These are phyloP conservation scores for Drosophila nikananu DNA, from an alignment of 1,140 invertebrate species.

Conservation along the genomic window DNA sequence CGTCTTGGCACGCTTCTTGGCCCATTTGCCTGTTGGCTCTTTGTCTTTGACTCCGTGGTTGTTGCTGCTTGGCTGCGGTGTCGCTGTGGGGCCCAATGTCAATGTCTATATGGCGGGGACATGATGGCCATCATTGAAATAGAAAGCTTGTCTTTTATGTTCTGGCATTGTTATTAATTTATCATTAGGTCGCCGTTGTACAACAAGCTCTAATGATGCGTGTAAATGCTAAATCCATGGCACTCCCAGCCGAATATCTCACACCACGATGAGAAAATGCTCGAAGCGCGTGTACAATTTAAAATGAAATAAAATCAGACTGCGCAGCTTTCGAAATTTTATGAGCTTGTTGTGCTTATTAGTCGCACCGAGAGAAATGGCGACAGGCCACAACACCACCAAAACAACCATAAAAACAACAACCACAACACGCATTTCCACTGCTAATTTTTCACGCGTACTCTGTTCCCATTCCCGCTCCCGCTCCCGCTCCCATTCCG, in stretches of 20 bases:
- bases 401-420: conserved; percentile 48
- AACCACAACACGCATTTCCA: conserved; percentile 75
- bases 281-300: conserved; percentile 78
- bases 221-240: conserved; percentile 73
- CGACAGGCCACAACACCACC: conserved; percentile 74
- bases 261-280: conserved; percentile 29
- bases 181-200: conserved; percentile 65
- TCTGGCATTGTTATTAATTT: conserved; percentile 70
- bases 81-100: conserved; percentile 56
- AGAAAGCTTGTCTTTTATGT: conserved; percentile 70
- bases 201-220: conserved; percentile 76
- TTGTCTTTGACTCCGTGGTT: conserved; percentile 23
- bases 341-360: conserved; percentile 82
- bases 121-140: conserved; percentile 64
- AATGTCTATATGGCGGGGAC: conserved; percentile 51
- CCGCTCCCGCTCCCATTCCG: not conserved
- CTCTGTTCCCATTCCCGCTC: conserved; percentile 11
- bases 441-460: conserved; percentile 79
- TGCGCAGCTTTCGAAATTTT: conserved; percentile 79
- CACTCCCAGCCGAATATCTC: conserved; percentile 8
- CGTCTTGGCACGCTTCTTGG: conserved; percentile 41
- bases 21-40: not conserved
- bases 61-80: not conserved
- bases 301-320: conserved; percentile 79
- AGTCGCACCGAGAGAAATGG: conserved; percentile 73